These are phyloP conservation scores for Ptiloglossa arizonensis DNA, from an alignment of 1,140 invertebrate species.

Conservation along the genomic window DNA sequence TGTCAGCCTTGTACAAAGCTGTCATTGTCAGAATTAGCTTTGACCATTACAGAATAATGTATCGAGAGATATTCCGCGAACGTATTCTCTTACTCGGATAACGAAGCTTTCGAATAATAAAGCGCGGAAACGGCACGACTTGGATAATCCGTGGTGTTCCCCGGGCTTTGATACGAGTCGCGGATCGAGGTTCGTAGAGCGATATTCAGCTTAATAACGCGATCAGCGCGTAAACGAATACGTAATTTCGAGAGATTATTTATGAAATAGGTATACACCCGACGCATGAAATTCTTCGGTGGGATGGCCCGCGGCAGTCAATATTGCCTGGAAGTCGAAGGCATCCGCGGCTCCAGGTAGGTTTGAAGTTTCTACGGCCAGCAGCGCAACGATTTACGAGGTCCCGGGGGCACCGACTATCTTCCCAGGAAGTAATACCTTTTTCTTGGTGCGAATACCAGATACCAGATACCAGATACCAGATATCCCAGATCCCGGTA, in stretches of 20 bases:
- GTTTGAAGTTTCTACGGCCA: constrained; percentile 64
- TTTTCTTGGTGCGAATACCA: constrained; percentile 66
- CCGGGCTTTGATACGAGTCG: not conserved
- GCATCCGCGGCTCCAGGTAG: constrained; percentile 49
- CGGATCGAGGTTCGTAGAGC: too few relatives aligned
- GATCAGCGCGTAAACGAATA: not conserved
- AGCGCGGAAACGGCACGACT: too few relatives aligned
- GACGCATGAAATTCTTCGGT: constrained; percentile 37
- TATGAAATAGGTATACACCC: constrained; percentile 10
- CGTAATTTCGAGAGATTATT: constrained; percentile 8
- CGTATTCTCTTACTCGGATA: too few relatives aligned
- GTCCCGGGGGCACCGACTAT: constrained; percentile 66
- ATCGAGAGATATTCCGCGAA: too few relatives aligned
- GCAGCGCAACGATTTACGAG: constrained; percentile 64
- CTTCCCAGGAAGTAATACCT: constrained; percentile 68
- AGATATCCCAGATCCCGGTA: constrained; percentile 34
- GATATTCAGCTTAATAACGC: not conserved
- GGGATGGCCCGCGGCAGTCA: constrained; percentile 38
- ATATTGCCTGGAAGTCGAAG: constrained; percentile 61
- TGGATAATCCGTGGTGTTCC: too few relatives aligned
- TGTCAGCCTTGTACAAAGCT: too few relatives aligned
- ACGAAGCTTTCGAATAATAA: too few relatives aligned
- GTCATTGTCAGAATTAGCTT: too few relatives aligned
- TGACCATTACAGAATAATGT: too few relatives aligned
- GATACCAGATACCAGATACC: constrained; percentile 54